These are phyloP conservation scores for Ridgeia piscesae DNA, from an alignment of 1,140 invertebrate species.

Conservation along the genomic window DNA sequence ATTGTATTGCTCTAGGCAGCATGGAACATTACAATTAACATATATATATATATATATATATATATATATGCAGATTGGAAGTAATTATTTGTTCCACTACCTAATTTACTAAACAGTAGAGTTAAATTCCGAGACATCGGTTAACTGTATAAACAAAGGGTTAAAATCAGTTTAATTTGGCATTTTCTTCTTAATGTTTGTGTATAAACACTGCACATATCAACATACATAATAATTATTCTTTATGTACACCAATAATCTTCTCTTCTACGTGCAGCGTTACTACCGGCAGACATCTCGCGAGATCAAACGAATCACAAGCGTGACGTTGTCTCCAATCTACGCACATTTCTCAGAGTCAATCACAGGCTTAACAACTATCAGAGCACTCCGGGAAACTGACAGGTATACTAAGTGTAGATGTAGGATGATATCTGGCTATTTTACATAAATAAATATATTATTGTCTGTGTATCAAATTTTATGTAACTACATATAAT, in stretches of 20 bases:
- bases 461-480: no score
- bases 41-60: neutral
- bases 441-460: neutral
- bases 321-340: slow-evolving; percentile 30
- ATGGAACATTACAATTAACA: no score
- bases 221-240: no score
- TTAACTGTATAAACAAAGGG: neutral
- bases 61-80: neutral
- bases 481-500: no score
- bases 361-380: slow-evolving; percentile 24
- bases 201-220: neutral
- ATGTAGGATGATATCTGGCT: neutral
- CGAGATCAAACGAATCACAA: slow-evolving; percentile 28
- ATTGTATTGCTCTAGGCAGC: no score
- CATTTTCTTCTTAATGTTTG: neutral
- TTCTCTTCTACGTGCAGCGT: slow-evolving; percentile 64
- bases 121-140: neutral
- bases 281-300: slow-evolving; percentile 91
- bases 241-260: neutral
- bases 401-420: slow-evolving; percentile 6
- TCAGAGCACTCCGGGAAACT: slow-evolving; percentile 32
- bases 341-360: slow-evolving; percentile 32
- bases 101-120: neutral
- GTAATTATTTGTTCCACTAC: neutral
- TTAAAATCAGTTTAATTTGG: no score